A percentile compares a stretch with the other conserved stretches of the same genome.
Conservation (phyloP, 1,140 invertebrate species). For the Aplysia californica region DNA sequence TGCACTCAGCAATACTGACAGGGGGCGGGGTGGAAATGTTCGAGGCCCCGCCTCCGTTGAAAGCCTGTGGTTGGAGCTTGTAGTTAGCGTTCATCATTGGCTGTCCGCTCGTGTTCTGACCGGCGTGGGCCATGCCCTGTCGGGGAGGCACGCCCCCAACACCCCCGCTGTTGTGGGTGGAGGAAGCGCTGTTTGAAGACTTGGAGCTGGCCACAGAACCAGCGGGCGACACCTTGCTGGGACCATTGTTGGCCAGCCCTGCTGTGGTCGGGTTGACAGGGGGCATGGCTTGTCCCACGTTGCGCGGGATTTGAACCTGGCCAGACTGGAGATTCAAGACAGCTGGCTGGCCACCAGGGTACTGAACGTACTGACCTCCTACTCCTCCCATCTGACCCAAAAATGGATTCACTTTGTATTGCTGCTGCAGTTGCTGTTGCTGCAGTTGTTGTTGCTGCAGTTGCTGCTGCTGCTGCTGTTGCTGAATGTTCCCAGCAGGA, state of each 20-base stretch:
- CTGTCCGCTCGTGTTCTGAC: conserved; percentile 3
- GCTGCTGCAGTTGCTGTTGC: conserved; percentile 1
- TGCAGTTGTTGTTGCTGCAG: background rate
- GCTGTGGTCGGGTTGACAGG: background rate
- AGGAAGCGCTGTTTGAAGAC: conserved; percentile 49
- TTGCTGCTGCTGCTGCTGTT: background rate
- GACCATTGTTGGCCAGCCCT: conserved; percentile 34
- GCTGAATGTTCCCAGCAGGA: too few relatives aligned
- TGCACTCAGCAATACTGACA: conserved; percentile 15
- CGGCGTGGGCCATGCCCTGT: background rate
- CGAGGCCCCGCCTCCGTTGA: background rate
- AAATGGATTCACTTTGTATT: background rate
- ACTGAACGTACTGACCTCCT: conserved; percentile 16
- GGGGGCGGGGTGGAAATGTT: conserved; percentile 12
- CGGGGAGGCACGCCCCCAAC: background rate
- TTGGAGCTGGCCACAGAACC: conserved; percentile 52
- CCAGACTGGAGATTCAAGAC: conserved; percentile 21
- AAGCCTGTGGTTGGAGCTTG: background rate
- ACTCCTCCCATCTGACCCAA: background rate
- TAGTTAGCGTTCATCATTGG: conserved; percentile 9
- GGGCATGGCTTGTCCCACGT: background rate
- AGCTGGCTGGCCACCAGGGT: conserved; percentile 28
- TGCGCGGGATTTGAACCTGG: conserved; percentile 4
- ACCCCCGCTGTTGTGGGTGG: conserved; percentile 15
- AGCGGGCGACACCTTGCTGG: conserved; percentile 54